A percentile compares a stretch with the other conserved stretches of the same genome.
These are phyloP conservation scores for Hirudinaria manillensis DNA, from an alignment of 2,888 invertebrate species.

Conservation along the genomic window DNA sequence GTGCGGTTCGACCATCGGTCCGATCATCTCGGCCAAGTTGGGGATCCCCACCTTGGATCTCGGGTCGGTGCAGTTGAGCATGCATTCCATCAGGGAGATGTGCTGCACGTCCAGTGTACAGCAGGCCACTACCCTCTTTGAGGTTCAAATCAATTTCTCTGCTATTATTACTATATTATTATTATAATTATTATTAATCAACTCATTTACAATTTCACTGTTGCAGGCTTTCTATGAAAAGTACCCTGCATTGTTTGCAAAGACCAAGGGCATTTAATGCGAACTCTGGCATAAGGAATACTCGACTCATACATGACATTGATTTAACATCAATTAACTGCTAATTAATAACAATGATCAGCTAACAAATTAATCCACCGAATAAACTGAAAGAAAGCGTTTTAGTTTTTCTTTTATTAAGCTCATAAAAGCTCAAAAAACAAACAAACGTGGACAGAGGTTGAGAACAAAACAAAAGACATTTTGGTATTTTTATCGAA, in stretches of 20 bases:
- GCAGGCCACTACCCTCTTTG: conserved; percentile 53
- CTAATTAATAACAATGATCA: too few species aligned
- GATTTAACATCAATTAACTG: too few species aligned
- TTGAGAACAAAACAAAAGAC: too few species aligned
- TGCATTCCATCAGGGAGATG: conserved; percentile 59
- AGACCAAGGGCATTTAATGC: conserved; percentile 3
- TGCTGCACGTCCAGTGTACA: conserved; percentile 53
- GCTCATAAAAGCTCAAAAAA: too few species aligned
- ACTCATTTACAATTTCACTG: background rate
- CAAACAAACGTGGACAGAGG: too few species aligned
- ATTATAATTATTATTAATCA: background rate
- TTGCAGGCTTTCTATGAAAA: conserved; percentile 19
- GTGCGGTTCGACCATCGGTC: conserved; percentile 59
- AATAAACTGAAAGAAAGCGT: too few species aligned
- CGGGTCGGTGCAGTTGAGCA: conserved; percentile 56
- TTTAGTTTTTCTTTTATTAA: too few species aligned
- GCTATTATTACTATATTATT: background rate
- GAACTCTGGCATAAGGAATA: too few species aligned
- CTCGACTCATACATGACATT: too few species aligned
- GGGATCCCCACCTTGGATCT: conserved; percentile 57
- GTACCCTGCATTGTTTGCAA: conserved; percentile 11
- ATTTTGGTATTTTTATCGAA: too few species aligned
- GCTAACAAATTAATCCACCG: too few species aligned
- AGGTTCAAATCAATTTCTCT: conserved; percentile 43
- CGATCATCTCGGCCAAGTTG: conserved; percentile 56